A percentile compares a stretch with the other conserved stretches of the same genome.
phyloP scores from a whole-genome alignment of 1,140 invertebrate genomes.

The Cotesia typhae region DNA sequence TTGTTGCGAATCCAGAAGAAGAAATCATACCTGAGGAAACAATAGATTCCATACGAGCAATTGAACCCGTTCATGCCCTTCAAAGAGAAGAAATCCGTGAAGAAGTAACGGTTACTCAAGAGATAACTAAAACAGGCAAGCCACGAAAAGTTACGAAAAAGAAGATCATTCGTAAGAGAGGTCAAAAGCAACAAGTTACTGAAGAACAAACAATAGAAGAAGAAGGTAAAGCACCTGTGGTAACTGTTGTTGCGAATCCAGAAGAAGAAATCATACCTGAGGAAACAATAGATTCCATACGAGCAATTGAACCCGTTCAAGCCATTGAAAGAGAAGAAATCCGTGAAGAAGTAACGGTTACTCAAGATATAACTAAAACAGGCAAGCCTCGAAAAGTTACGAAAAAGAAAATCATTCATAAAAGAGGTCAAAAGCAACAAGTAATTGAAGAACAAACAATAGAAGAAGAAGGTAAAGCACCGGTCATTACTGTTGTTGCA shows the following conservation, averaged over 20 bases:
- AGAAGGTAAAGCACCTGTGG: conserved; percentile 29
- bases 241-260: conserved; percentile 15
- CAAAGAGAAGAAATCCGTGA: conserved; percentile 34
- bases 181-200: conserved; percentile 34
- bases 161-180: conserved; percentile 36
- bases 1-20: conserved; percentile 51
- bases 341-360: conserved; percentile 45
- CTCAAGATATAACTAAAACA: conserved; percentile 50
- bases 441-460: conserved; percentile 48
- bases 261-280: conserved; percentile 29
- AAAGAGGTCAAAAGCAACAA: conserved; percentile 52
- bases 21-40: conserved; percentile 18
- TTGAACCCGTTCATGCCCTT: conserved; percentile 28
- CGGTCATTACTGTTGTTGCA: conserved; percentile 52
- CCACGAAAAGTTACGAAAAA: conserved; percentile 41
- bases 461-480: conserved; percentile 53
- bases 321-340: conserved; percentile 39
- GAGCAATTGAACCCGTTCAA: not conserved
- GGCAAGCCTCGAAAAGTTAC: conserved; percentile 54
- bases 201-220: conserved; percentile 45
- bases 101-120: conserved; percentile 41
- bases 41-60: not conserved
- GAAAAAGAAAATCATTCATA: conserved; percentile 56
- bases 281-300: conserved; percentile 13
- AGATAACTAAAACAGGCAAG: conserved; percentile 39